Base-by-base conservation (phyloP, 2,797 vertebrate genomes). In the Protonibea diacanthus region DNA sequence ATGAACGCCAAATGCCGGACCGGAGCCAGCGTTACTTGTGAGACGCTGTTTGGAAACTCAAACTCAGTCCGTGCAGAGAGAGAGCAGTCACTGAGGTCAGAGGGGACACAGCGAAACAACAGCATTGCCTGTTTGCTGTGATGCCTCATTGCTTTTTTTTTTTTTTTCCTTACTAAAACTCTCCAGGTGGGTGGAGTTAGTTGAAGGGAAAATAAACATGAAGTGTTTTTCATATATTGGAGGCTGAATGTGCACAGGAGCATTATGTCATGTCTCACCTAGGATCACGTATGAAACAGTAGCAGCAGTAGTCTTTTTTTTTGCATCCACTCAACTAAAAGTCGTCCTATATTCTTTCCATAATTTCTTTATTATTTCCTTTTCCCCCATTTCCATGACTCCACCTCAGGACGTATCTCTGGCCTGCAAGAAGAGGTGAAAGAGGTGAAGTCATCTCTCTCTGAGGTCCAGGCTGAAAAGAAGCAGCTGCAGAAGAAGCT, bases 401-500 rank as follows among this genome's bases (percentile, higher is more conserved):
- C 51, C 40, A 18, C 76, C 21, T 57, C 47, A 99, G 98, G 95
- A 71, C 88, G 93, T 62, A 93, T 98, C 91, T 95, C 94, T 58
- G 90, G 90, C 61, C 91, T 98, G 11, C 96, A 98, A 88, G 96
- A 96, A 49, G 96, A 99, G 88, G 85, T 97, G 57, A 97, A 96
- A 90, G 96, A 94, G 82, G 88, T 94, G 59, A 98, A 96, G 90
- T 91, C 86, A 4, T 91, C 93, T 9, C 64, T 97, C 82, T 91
- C 95, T 63, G 95, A 95, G 76, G 84, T 93, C 57, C 96, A 97
- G 89, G 72, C 86, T 21, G 97, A 98, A 78, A 99, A 98, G 92
- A 96, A 97, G 78, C 95, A 97, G 80, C 89, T 99, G 2, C 97
- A 99, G 55, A 95, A 97, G 85, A 97, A 94, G 64, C 91, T 98